These are phyloP conservation scores for Mythimna vitellina DNA, from an alignment of 2,888 invertebrate species.

Conservation along the genomic window DNA sequence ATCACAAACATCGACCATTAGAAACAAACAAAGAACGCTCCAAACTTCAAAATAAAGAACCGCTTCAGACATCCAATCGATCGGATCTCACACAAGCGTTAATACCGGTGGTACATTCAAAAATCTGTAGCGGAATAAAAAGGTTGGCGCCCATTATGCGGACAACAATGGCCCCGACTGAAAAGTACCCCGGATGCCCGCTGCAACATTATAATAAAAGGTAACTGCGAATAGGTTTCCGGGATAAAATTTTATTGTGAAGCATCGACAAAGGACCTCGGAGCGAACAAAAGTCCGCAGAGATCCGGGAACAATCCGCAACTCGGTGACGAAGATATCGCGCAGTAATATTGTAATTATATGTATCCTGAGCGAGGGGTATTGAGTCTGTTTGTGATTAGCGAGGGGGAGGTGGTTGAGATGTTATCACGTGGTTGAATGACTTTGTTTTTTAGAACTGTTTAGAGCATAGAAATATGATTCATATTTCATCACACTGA, in stretches of 20 bases:
- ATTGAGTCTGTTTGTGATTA: constrained; percentile 39
- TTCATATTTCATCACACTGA: not conserved
- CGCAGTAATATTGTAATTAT: constrained; percentile 66
- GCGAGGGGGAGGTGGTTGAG: constrained; percentile 16
- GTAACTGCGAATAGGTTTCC: constrained; percentile 89
- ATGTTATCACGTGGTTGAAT: constrained; percentile 3
- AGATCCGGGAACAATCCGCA: constrained; percentile 70
- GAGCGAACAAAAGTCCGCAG: constrained; percentile 66
- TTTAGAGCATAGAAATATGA: not conserved
- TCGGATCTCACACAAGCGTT: constrained; percentile 67
- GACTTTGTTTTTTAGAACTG: not conserved
- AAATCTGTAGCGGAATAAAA: constrained; percentile 87
- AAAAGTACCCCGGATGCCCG: constrained; percentile 85
- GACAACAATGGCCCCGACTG: constrained; percentile 82
- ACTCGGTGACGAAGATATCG: constrained; percentile 70
- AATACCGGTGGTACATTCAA: constrained; percentile 73
- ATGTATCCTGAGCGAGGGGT: constrained; percentile 46
- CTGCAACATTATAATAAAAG: constrained; percentile 89
- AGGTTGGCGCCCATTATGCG: constrained; percentile 85
- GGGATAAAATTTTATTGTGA: constrained; percentile 89
- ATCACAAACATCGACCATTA: constrained; percentile 28
- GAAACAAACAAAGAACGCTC: constrained; percentile 46
- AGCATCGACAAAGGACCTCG: constrained; percentile 84
- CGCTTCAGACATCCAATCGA: constrained; percentile 63
- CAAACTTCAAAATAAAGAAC: constrained; percentile 58